Evolutionary conservation across 2,888 invertebrate species (phyloP).

Genomic region (Linyphia triangularis): DNA sequence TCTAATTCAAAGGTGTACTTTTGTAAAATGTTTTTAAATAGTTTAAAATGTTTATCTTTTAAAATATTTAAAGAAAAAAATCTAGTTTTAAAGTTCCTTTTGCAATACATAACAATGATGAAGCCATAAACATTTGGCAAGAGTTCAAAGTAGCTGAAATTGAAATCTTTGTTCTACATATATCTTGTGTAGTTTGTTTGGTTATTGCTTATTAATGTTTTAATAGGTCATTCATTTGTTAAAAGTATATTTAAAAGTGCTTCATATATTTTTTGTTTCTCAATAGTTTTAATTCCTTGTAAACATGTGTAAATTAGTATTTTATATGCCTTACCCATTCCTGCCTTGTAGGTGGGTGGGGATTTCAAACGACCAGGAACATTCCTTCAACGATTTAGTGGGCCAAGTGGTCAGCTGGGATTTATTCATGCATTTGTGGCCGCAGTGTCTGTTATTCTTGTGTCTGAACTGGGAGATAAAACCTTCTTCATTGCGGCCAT

Average conservation of each 20-base stretch:
- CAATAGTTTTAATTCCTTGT: background rate
- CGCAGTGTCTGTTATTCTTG: constrained; percentile 95
- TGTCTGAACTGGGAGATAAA: constrained; percentile 98
- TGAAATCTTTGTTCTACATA: too few relatives aligned
- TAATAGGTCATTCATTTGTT: background rate
- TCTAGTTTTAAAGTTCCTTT: too few relatives aligned
- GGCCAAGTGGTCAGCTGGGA: constrained; percentile 80
- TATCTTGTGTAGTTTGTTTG: too few relatives aligned
- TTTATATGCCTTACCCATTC: background rate
- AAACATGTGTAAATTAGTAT: constrained; percentile 77
- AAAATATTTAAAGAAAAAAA: too few relatives aligned
- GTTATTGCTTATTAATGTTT: too few relatives aligned
- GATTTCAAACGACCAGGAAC: constrained; percentile 73
- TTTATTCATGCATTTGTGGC: constrained; percentile 97
- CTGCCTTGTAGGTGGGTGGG: constrained; percentile 68
- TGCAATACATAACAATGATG: too few relatives aligned
- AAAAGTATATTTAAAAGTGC: background rate
- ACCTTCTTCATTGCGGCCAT: constrained; percentile 99
- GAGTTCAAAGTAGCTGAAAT: too few relatives aligned
- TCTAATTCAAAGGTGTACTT: too few relatives aligned
- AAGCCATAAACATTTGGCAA: too few relatives aligned
- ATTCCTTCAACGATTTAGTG: constrained; percentile 65
- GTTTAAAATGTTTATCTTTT: too few relatives aligned
- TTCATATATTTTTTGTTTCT: background rate
- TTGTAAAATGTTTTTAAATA: too few relatives aligned